Conservation (phyloP, 2,113 vertebrate genomes). For the Halichoeres trimaculatus region DNA sequence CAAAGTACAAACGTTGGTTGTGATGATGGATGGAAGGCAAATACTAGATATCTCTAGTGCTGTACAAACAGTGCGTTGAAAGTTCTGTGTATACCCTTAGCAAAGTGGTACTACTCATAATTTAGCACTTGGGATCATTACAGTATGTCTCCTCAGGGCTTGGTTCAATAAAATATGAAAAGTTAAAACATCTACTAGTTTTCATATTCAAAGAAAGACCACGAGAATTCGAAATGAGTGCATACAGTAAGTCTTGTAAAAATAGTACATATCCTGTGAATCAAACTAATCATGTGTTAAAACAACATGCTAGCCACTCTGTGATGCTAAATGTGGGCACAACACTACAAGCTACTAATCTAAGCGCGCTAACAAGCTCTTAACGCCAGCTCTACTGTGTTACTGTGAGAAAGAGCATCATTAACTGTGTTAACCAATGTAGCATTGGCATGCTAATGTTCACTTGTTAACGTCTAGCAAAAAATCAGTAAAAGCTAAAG, state of each 20-base stretch:
- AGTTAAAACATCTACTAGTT: not conserved
- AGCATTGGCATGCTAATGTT: not conserved
- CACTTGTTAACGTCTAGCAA: no score
- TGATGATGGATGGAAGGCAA: constrained; percentile 39
- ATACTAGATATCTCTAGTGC: constrained; percentile 30
- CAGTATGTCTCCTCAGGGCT: not conserved
- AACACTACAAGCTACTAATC: not conserved
- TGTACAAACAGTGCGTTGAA: constrained; percentile 8
- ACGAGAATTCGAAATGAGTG: no score
- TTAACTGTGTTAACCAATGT: not conserved
- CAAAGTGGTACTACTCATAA: constrained; percentile 9
- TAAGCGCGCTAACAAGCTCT: not conserved
- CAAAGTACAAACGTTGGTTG: constrained; percentile 43
- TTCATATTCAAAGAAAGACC: not conserved
- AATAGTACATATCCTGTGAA: no score
- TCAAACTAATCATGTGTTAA: not conserved
- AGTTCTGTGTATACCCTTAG: constrained; percentile 23
- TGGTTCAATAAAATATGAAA: constrained; percentile 1
- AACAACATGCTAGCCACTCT: not conserved
- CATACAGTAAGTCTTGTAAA: no score
- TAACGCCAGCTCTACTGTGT: not conserved
- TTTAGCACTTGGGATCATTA: constrained; percentile 11
- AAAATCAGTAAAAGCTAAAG: not conserved
- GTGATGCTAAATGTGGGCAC: not conserved
- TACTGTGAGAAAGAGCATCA: not conserved